Evolutionary conservation across 2,113 vertebrate genomes (phyloP).

Genomic region (Cavia porcellus): DNA sequence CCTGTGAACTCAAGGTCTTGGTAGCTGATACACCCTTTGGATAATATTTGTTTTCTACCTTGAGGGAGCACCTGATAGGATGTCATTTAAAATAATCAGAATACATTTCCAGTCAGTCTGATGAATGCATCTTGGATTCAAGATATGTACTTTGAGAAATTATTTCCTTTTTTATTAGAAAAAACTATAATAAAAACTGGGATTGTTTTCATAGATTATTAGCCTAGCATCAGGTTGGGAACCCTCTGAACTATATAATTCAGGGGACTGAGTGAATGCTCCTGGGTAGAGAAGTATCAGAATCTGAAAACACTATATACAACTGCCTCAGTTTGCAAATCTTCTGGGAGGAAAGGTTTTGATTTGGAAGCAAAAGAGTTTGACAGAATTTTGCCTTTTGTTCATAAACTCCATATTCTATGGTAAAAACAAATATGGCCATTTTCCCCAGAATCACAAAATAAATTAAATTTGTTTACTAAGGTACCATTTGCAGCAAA

Average conservation of each 20-base stretch:
- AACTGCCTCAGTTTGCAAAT: no score
- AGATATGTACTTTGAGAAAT: neutral
- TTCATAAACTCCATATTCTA: neutral
- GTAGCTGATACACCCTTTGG: neutral
- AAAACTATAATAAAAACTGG: neutral
- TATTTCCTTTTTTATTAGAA: conserved; percentile 22
- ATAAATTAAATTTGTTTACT: neutral
- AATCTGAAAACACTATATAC: neutral
- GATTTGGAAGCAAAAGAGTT: neutral
- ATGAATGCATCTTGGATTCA: neutral
- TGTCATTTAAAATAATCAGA: neutral
- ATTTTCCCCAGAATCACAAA: neutral
- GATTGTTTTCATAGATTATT: neutral
- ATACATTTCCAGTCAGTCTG: neutral
- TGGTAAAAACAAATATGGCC: neutral
- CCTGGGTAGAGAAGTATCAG: neutral
- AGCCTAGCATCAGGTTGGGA: neutral
- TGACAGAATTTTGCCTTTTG: neutral
- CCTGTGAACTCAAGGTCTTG: neutral
- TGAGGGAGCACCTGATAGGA: neutral
- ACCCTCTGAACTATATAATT: neutral
- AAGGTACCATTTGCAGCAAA: neutral
- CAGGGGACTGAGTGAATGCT: neutral
- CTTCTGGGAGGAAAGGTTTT: neutral
- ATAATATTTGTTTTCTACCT: neutral